These are phyloP conservation scores for Conus betulinus DNA, from an alignment of 1,140 invertebrate genomes.

Conservation along the genomic window DNA sequence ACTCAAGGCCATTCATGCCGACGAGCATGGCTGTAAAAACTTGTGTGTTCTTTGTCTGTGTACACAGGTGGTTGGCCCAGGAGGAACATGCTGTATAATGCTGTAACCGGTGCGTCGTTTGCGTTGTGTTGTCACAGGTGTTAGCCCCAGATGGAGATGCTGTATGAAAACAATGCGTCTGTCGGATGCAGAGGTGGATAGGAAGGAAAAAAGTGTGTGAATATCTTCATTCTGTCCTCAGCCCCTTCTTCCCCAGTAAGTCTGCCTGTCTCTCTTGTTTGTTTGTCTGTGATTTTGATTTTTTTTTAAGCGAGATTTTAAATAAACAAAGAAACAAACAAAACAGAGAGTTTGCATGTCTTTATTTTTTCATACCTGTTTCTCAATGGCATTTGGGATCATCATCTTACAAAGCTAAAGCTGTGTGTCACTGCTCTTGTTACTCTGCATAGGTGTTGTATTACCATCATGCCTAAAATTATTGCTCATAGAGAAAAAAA, in stretches of 20 bases:
- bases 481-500: too few relatives aligned
- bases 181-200: slow-evolving; percentile 53
- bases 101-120: slow-evolving; percentile 44
- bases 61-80: slow-evolving; percentile 56
- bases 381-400: too few relatives aligned
- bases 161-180: slow-evolving; percentile 52
- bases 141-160: slow-evolving; percentile 56
- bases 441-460: too few relatives aligned
- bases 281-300: too few relatives aligned
- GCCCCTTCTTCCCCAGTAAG: slow-evolving; percentile 61
- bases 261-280: background rate
- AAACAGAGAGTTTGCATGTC: too few relatives aligned
- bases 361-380: too few relatives aligned
- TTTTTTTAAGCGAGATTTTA: too few relatives aligned
- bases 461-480: too few relatives aligned
- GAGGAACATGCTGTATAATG: slow-evolving; percentile 52
- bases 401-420: too few relatives aligned
- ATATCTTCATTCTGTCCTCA: background rate
- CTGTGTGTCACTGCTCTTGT: too few relatives aligned
- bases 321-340: too few relatives aligned
- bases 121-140: slow-evolving; percentile 47
- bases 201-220: background rate
- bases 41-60: background rate
- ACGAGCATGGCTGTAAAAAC: background rate
- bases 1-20: too few relatives aligned